Base-by-base conservation (phyloP, 1,140 invertebrate genomes). In the Drosophila pectinifera region DNA sequence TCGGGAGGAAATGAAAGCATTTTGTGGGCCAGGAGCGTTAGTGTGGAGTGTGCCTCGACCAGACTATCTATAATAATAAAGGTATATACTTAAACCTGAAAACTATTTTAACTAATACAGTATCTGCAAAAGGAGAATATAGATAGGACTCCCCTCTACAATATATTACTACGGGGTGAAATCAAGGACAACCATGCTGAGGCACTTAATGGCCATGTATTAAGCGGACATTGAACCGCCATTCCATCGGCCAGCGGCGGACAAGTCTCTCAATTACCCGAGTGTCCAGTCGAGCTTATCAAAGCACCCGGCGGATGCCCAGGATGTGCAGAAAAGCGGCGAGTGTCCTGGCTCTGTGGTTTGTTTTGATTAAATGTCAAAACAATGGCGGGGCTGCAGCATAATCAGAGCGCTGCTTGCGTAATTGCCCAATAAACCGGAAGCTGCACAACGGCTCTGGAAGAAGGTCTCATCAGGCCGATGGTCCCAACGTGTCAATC, bases 381-480 rank as follows among this genome's bases (percentile, higher is more conserved):
- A 84, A 84, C 81, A 84, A 84, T 84, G 83, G 81, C 77, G 65
- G 56, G 58, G 54, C 62, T 83, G 80, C 80, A 83, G 70, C 80
- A 83, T 79, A 83, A 83, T 83, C 81, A 80, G 68, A 84, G 80
- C 49, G 49, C 58, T 73, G 80, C 76, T 77, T 77, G 81, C 81
- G 80, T 84, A 84, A 84, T 84, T 84, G 81, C 81, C 80, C 81
- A 84, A 84, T 84, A 82, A 84, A 84, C 80, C 80, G 81, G 76
- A 84, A 80, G 65, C 74, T 76, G 72, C 73, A 73, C 48, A 64
- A 28, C 18, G 34, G 16, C 16, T 14, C 48, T 16, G 0, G n/a
- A 24, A 31, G 42, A 18, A 16, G 24, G 26, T 28, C 28, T 24
- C 14, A 20, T 16, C 36, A 39, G 58, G 16, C 18, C 46, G 28